Conservation (phyloP, 1,140 invertebrate species). For the Drosophila truncata region DNA sequence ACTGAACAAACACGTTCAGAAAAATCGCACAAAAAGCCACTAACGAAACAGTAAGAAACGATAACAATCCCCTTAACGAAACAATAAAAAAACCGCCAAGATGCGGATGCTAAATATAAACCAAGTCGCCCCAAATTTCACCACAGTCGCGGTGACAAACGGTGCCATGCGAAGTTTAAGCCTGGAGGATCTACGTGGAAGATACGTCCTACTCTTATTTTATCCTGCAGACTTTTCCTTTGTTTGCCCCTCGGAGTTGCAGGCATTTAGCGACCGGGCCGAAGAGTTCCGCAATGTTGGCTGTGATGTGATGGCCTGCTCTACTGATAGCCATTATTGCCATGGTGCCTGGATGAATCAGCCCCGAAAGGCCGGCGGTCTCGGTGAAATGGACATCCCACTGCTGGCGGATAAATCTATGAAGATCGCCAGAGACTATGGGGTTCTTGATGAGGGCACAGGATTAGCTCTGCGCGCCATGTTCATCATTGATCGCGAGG, state of each 20-base stretch:
- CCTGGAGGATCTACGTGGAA: constrained; percentile 94
- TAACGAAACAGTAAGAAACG: background rate
- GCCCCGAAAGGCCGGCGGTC: constrained; percentile 95
- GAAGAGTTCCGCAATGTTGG: constrained; percentile 94
- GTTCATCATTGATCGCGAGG: constrained; percentile 98
- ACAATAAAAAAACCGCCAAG: background rate
- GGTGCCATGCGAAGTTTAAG: constrained; percentile 95
- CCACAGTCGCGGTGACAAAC: constrained; percentile 92
- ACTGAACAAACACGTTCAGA: background rate
- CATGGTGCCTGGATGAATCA: constrained; percentile 98
- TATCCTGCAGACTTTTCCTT: constrained; percentile 99
- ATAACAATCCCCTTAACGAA: too few relatives aligned
- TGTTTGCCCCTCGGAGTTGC: constrained; percentile 97
- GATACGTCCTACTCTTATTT: constrained; percentile 98
- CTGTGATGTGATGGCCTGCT: constrained; percentile 94
- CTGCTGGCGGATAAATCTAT: constrained; percentile 96
- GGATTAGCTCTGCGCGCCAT: constrained; percentile 97
- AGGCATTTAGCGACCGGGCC: constrained; percentile 95
- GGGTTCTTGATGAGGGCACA: constrained; percentile 95
- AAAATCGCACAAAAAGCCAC: background rate
- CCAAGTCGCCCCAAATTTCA: constrained; percentile 91
- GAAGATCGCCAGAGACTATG: constrained; percentile 95
- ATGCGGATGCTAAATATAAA: constrained; percentile 51
- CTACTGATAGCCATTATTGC: constrained; percentile 95
- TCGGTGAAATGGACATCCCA: constrained; percentile 98